Percentiles rank a stretch among this genome's conserved stretches.
Evolutionary conservation across 2,113 vertebrate genomes (phyloP).

Genomic region (Myanophis thanlyinensis): DNA sequence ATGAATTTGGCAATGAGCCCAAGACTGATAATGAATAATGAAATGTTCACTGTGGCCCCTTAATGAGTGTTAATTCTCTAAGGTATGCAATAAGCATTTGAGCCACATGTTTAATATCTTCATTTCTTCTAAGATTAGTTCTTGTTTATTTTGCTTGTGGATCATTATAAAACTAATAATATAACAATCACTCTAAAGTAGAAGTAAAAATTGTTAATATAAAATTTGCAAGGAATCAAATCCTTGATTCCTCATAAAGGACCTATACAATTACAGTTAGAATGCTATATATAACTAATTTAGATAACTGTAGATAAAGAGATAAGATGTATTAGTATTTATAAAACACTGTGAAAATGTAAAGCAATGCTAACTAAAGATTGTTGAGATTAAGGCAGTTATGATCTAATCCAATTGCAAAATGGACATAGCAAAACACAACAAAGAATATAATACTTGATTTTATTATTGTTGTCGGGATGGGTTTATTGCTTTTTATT

Average conservation of each 20-base stretch:
- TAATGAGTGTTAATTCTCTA: neutral
- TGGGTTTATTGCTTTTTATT: neutral
- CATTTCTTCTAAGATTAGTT: neutral
- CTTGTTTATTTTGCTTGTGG: neutral
- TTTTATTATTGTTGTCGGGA: neutral
- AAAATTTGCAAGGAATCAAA: neutral
- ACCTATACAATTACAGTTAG: neutral
- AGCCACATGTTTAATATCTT: neutral
- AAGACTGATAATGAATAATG: neutral
- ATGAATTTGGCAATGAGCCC: neutral
- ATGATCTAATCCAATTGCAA: neutral
- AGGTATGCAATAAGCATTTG: neutral
- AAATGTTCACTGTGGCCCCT: neutral
- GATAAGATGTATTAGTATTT: neutral
- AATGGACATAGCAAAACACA: neutral
- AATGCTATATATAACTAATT: neutral
- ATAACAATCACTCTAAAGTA: neutral
- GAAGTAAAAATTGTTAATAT: neutral
- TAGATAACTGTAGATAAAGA: neutral
- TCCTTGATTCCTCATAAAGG: neutral
- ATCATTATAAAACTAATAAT: neutral
- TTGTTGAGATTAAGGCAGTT: neutral
- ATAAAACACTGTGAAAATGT: neutral
- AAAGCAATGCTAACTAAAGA: neutral
- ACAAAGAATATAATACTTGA: neutral